phyloP scores from a whole-genome alignment of 2,797 vertebrate species.

The Momotus momota region DNA sequence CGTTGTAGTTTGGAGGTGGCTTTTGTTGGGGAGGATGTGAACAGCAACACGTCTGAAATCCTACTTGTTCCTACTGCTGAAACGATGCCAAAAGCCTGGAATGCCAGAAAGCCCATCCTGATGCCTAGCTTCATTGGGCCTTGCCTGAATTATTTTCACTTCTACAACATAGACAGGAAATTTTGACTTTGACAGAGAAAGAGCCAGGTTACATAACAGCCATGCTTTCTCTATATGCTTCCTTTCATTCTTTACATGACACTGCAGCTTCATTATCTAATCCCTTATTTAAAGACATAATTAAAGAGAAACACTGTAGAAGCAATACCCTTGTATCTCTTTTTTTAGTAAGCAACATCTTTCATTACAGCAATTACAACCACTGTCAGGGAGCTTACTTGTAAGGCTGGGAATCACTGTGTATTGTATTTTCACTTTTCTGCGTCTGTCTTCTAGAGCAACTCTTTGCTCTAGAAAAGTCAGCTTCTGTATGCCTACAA shows the following conservation, averaged over 20 bases:
- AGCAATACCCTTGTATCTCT: background rate
- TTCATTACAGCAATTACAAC: background rate
- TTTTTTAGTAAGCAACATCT: background rate
- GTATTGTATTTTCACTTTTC: background rate
- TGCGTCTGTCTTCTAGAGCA: background rate
- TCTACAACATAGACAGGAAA: conserved; percentile 1
- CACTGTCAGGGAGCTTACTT: background rate
- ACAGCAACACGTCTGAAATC: background rate
- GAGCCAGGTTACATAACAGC: background rate
- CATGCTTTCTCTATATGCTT: background rate
- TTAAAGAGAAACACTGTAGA: background rate
- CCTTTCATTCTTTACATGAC: conserved; percentile 8
- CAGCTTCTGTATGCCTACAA: background rate
- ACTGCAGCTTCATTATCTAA: background rate
- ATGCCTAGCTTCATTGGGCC: background rate
- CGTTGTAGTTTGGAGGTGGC: background rate
- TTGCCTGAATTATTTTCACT: background rate
- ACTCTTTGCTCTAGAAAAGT: background rate
- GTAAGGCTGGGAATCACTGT: background rate
- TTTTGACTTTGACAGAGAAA: background rate
- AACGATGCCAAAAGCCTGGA: background rate
- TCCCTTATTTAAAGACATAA: conserved; percentile 13
- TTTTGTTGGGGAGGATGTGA: background rate
- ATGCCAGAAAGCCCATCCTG: background rate
- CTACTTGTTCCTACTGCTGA: background rate